These are phyloP conservation scores for Syndactyla subalaris DNA, from an alignment of 2,797 vertebrate species.

Conservation along the genomic window DNA sequence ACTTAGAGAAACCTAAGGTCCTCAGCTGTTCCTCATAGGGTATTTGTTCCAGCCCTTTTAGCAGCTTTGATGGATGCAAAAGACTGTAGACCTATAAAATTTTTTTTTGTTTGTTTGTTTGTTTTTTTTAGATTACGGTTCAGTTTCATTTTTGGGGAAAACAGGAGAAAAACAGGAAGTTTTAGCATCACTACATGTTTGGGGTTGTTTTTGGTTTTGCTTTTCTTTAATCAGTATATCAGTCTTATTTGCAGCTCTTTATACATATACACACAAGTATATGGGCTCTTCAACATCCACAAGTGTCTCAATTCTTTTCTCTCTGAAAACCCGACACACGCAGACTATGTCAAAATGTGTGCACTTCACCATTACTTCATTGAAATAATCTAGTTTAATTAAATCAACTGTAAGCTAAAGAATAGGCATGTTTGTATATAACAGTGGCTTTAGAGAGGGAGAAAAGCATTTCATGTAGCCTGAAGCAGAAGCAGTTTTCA, in stretches of 20 bases:
- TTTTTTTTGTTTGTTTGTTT: neutral
- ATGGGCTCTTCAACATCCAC: neutral
- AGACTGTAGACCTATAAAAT: neutral
- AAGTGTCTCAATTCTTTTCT: neutral
- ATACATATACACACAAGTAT: too few relatives aligned
- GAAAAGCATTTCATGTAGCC: neutral
- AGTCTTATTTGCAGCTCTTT: neutral
- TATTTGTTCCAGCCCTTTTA: neutral
- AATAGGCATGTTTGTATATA: neutral
- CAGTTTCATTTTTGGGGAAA: neutral
- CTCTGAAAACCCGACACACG: neutral
- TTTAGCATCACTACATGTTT: neutral
- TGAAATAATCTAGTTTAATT: neutral
- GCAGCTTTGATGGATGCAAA: neutral
- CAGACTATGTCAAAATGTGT: fast-evolving
- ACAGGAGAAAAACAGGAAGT: neutral
- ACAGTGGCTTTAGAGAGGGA: neutral
- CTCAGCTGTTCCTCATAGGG: fast-evolving
- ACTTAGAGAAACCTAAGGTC: neutral
- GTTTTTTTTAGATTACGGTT: neutral
- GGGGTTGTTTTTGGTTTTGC: neutral
- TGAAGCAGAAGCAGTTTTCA: neutral
- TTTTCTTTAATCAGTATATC: neutral
- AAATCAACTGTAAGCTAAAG: neutral
- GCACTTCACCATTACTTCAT: neutral